These are phyloP conservation scores for Machaerirhynchus nigripectus DNA, from an alignment of 2,113 vertebrate species.

Conservation along the genomic window DNA sequence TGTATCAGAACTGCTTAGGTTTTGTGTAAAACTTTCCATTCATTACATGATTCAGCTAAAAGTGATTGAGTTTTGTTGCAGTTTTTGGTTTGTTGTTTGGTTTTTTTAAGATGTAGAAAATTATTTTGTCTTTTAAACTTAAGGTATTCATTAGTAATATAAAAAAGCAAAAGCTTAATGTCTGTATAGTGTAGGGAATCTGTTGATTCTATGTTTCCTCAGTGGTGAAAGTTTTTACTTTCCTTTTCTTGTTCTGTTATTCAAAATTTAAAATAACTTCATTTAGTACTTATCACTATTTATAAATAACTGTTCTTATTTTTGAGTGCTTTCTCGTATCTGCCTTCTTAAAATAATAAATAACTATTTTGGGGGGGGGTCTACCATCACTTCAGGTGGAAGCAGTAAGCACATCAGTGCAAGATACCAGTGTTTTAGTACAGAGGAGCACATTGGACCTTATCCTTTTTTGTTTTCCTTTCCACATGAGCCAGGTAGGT, in stretches of 20 bases:
- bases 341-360: neutral
- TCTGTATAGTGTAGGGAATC: neutral
- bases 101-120: neutral
- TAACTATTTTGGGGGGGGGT: neutral
- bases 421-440: slow-evolving; percentile 96
- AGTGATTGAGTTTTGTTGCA: neutral
- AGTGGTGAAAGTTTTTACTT: neutral
- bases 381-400: slow-evolving; percentile 83
- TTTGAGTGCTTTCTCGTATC: neutral
- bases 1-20: neutral
- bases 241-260: neutral
- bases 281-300: neutral
- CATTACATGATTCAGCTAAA: neutral
- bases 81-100: neutral
- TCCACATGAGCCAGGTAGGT: slow-evolving; percentile 97
- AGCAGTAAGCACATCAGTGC: slow-evolving; percentile 96
- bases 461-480: slow-evolving; percentile 98
- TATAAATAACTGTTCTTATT: neutral
- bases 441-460: slow-evolving; percentile 97
- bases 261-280: neutral
- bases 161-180: neutral
- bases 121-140: neutral
- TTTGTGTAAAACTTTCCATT: neutral
- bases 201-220: neutral
- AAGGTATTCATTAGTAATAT: neutral